Conservation (phyloP, 2,113 vertebrate genomes). For the Cyprinodon brontotheroides region DNA sequence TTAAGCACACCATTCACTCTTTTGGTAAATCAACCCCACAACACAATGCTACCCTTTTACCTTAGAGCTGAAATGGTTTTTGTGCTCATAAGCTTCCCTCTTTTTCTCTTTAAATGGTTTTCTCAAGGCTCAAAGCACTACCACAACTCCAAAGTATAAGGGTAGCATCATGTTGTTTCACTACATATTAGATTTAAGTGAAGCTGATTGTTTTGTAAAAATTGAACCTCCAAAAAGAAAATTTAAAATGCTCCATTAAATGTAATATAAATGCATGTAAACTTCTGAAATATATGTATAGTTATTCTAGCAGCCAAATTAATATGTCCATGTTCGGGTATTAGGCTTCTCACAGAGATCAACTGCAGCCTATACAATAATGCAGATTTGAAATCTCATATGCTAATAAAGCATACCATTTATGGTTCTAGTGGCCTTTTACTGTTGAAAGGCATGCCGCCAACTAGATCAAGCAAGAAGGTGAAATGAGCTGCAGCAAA, state of each 20-base stretch:
- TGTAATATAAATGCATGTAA: background rate
- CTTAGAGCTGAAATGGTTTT: too few relatives aligned
- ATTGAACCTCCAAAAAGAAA: background rate
- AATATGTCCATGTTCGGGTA: constrained; percentile 8
- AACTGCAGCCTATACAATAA: background rate
- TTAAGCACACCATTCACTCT: too few relatives aligned
- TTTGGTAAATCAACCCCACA: too few relatives aligned
- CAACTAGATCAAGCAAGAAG: constrained; percentile 11
- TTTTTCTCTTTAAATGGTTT: too few relatives aligned
- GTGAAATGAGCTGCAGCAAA: constrained; percentile 6
- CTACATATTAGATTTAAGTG: background rate
- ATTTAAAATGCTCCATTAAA: background rate
- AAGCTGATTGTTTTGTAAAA: background rate
- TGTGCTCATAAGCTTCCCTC: too few relatives aligned
- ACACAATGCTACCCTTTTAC: too few relatives aligned
- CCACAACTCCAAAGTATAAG: too few relatives aligned
- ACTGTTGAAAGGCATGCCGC: too few relatives aligned
- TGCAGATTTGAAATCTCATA: background rate
- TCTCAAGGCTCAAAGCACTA: too few relatives aligned
- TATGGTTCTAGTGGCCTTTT: too few relatives aligned
- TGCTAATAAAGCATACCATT: background rate
- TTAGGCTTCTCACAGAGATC: background rate
- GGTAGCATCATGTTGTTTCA: too few relatives aligned
- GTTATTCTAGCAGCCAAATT: constrained; percentile 7
- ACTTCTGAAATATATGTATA: background rate